Conservation (phyloP, 2,113 vertebrate genomes). For the Aptenodytes forsteri region DNA sequence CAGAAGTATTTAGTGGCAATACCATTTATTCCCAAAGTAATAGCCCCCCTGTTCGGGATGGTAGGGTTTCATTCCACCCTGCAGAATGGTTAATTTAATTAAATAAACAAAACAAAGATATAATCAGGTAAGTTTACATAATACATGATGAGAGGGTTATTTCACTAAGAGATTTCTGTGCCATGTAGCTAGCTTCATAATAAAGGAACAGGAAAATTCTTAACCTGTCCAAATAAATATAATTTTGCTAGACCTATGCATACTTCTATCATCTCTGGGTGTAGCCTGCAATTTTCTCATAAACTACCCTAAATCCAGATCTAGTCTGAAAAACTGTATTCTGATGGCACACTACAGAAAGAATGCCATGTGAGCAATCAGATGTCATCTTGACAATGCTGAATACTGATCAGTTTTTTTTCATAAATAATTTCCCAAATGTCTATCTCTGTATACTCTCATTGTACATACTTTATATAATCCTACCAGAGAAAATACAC, state of each 20-base stretch:
- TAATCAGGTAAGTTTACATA: background rate
- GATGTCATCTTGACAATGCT: background rate
- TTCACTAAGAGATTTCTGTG: background rate
- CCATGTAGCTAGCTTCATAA: background rate
- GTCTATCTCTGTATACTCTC: background rate
- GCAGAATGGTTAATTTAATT: background rate
- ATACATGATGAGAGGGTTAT: background rate
- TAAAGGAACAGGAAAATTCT: background rate
- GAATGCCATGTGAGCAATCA: background rate
- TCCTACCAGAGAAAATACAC: background rate
- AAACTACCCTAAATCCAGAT: background rate
- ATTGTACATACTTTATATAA: background rate
- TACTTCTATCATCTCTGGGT: background rate
- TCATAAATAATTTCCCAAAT: background rate
- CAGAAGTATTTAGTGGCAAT: background rate
- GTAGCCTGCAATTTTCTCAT: background rate
- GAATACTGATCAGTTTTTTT: background rate
- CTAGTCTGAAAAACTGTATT: background rate
- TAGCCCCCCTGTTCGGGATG: background rate
- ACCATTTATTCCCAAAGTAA: background rate
- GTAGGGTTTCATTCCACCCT: background rate
- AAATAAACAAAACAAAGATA: background rate
- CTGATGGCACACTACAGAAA: background rate
- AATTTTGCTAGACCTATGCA: background rate
- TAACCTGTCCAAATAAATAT: background rate